Base-by-base conservation (phyloP, 1,140 invertebrate species). In the Helicorthomorpha holstii region DNA sequence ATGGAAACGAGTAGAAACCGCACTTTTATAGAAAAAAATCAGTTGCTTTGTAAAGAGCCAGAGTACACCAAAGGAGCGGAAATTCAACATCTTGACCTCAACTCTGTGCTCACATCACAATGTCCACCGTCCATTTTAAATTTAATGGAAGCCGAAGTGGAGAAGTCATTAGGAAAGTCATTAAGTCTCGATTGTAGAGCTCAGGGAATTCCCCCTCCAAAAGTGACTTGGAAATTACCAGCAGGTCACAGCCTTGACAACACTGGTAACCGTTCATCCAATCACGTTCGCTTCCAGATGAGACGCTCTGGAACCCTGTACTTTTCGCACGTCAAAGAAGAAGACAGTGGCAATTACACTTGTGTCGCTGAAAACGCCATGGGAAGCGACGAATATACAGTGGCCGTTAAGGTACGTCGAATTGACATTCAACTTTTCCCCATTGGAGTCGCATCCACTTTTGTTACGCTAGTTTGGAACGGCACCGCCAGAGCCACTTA, bases 401-500 rank as follows among this genome's bases (percentile, higher is more conserved):
- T 60, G 22, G 49, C 47, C 12, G 49, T 61, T 7, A 52, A 46
- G 23, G 63, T 70, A 4, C 59, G 56, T 25, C 62, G 64, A 44
- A 67, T 67, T 26, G 63, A 68, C 27, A 60, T 72, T 4, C 57
- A 64, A 22, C 55, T 73, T 14, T 60, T 67, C 52, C 59, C 64
- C 2, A 56, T 62, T 2, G 57, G 57, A 7, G 58, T 66, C 2
- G 59, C 68, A 2, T 62, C 64, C 34, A 68, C 66, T 48, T 69
- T 64, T 53, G 65, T 73, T 23, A 69, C 69, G 1, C 59, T 73
- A 16, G 62, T 69, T 1, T 70, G 67, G 66, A 69, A 67, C 44
- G 71, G 70, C 4, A 69, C 66, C 21, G 67, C 64, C 25, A 59
- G 66, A 7, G 61, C 61, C 24, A 57, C 62, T 44, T 64, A 65